Base-by-base conservation (phyloP, 2,113 vertebrate genomes). In the Sclerurus mexicanus region DNA sequence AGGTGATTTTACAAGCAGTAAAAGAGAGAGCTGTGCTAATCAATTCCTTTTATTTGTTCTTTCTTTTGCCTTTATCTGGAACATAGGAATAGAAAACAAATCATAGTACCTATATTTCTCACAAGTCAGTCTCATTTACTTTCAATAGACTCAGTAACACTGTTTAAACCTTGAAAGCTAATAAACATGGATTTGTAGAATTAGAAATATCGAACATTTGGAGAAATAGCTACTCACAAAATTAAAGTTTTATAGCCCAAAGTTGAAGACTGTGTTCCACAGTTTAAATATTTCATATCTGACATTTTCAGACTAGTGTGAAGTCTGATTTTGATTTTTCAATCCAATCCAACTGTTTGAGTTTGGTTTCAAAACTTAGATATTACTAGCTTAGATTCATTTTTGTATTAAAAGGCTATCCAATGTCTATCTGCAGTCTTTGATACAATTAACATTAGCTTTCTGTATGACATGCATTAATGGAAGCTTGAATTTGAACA, bases 101-200 rank as follows among this genome's bases (percentile, higher is more conserved):
- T 97, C 95, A 96, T 49, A 96, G 91, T 49, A 97, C 96, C 92
- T 96, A 42, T 97, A 96, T 97, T 96, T 97, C 92, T 97, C 94
- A 96, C 90, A 95, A 98, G 97, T 97, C 96, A 96, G 95, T 96
- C 96, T 96, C 96, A 97, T 97, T 98, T 97, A 96, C 95, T 98
- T 98, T 98, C 96, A 97, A 98, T 96, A 97, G 97, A 98, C 97
- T 96, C 95, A 75, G 96, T 96, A 98, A 98, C 95, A 94, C 97
- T 98, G 94, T 98, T 98, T 98, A 98, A 98, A 98, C 69, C 91
- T 92, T 95, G 93, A 98, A 98, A 98, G 98, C 96, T 98, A 98
- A 98, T 98, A 98, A 98, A 98, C 97, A 98, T 98, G 96, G 98
- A 98, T 98, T 98, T 97, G 98, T 97, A 97, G 98, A 97, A 98